These are phyloP conservation scores for Platycheirus albimanus DNA, from an alignment of 2,888 invertebrate genomes.

Conservation along the genomic window DNA sequence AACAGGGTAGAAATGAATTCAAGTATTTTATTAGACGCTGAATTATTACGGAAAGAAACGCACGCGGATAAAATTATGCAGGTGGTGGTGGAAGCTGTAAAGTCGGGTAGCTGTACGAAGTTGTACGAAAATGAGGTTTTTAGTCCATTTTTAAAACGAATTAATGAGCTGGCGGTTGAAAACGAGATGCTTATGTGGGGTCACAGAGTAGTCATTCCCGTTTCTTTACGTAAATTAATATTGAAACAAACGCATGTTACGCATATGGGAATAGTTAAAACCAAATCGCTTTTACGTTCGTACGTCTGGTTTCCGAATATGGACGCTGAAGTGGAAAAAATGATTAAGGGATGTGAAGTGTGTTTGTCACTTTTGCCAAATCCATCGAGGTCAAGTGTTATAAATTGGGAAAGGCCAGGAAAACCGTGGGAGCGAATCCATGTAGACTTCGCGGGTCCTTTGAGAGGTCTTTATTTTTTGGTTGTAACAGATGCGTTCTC, in stretches of 20 bases:
- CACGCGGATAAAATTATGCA: not conserved
- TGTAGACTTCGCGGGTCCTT: too few species aligned
- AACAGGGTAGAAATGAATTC: not conserved
- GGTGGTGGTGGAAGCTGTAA: not conserved
- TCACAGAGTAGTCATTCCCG: conserved; percentile 51
- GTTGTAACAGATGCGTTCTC: too few species aligned
- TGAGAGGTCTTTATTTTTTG: conserved; percentile 76
- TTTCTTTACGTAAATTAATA: conserved; percentile 47
- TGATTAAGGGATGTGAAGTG: too few species aligned
- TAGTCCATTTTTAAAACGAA: conserved; percentile 24
- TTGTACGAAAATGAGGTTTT: not conserved
- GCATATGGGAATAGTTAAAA: conserved; percentile 67
- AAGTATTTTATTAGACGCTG: not conserved
- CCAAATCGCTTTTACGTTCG: conserved; percentile 53
- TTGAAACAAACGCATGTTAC: conserved; percentile 50
- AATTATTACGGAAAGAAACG: not conserved
- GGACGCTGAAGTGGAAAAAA: too few species aligned
- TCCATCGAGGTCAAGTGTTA: conserved; percentile 26
- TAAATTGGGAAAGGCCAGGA: conserved; percentile 68
- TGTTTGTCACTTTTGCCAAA: conserved; percentile 22
- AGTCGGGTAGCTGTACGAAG: not conserved
- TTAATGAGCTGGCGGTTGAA: conserved; percentile 32
- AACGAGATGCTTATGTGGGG: conserved; percentile 50
- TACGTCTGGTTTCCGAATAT: conserved; percentile 64
- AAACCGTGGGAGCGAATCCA: too few species aligned